Base-by-base conservation (phyloP, 2,888 invertebrate species). In the Drosophila robusta region DNA sequence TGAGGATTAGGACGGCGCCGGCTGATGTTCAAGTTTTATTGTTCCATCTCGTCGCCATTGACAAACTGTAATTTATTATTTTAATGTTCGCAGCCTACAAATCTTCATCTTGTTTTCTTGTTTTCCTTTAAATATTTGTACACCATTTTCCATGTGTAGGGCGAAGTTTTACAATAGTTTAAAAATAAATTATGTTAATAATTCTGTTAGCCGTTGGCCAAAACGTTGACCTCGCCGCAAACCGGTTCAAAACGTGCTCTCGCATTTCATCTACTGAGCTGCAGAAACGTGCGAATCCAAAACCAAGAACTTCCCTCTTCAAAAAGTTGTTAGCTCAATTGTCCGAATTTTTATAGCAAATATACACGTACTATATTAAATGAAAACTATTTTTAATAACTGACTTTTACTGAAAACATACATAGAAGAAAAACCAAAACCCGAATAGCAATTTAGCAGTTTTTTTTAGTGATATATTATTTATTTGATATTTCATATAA, bases 1-100 rank as follows among this genome's bases (percentile, higher is more conserved):
- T 91, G 97, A 96, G 86, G 97, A 97, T 90, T 96, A 91, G 78
- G 45, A 24, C 45, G 55, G 46, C 46, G 38, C 18, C 52, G 44
- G 45, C 55, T 60, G 72, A 78, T 75, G 74, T 74, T 90, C 90
- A 90, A 90, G 90, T 90, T 90, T 86, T 89, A 90, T 90, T 90
- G 90, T 79, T 77, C 74, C 78, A 73, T 68, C 74, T 61, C 29
- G 55, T 41, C 58, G 58, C 49, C 54, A 56, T 11, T 34, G 50
- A 46, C 58, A 22, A 49, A 47, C 12, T 79, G 56, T 61, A 51
- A 70, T 61, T 66, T 56, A 73, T 63, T 71, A 49, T 47, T 61
- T 34, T 56, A 12, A 64, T n/a, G 44, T 54, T 36, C 49, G 32
- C 29, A 34, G 16, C 14, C 44, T 12, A n/a, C 24, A 32, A 54